A percentile compares a stretch with the other conserved stretches of the same genome.
These are phyloP conservation scores for Pterois miles DNA, from an alignment of 2,797 vertebrate genomes.

Conservation along the genomic window DNA sequence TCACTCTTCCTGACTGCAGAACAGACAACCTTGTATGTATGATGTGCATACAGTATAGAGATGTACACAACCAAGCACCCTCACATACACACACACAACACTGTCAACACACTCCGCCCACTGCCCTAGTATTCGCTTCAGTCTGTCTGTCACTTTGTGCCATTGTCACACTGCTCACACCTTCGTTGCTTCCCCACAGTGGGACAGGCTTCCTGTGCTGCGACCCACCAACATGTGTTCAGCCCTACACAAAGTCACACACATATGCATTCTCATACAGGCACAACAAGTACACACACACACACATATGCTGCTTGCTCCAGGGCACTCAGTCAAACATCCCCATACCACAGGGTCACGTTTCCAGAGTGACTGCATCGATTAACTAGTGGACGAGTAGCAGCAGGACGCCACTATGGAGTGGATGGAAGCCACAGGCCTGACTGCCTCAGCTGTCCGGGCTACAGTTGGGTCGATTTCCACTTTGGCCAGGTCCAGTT, in stretches of 20 bases:
- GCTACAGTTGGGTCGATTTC: neutral
- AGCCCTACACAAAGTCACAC: slow-evolving; percentile 24
- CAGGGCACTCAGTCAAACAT: slow-evolving; percentile 30
- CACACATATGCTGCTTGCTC: neutral
- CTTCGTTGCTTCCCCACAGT: slow-evolving; percentile 15
- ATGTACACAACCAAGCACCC: neutral
- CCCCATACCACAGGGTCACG: neutral
- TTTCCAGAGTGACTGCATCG: neutral
- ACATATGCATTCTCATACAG: neutral
- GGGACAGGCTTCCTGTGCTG: slow-evolving; percentile 24
- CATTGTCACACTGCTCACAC: slow-evolving; percentile 48
- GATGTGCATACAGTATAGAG: slow-evolving; percentile 11
- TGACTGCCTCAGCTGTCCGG: neutral
- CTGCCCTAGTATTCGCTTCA: slow-evolving; percentile 10
- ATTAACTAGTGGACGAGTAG: neutral
- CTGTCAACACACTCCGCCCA: slow-evolving; percentile 9
- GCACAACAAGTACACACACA: neutral
- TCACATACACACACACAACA: neutral
- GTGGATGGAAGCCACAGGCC: neutral
- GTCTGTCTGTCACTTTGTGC: slow-evolving; percentile 49
- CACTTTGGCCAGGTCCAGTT: too few relatives aligned
- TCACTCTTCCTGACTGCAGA: slow-evolving; percentile 45
- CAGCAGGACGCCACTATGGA: neutral
- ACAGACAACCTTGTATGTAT: slow-evolving; percentile 5
- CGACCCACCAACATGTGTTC: slow-evolving; percentile 31